Evolutionary conservation across 2,797 vertebrate species (phyloP).

Genomic region (Xiphophorus birchmanni): DNA sequence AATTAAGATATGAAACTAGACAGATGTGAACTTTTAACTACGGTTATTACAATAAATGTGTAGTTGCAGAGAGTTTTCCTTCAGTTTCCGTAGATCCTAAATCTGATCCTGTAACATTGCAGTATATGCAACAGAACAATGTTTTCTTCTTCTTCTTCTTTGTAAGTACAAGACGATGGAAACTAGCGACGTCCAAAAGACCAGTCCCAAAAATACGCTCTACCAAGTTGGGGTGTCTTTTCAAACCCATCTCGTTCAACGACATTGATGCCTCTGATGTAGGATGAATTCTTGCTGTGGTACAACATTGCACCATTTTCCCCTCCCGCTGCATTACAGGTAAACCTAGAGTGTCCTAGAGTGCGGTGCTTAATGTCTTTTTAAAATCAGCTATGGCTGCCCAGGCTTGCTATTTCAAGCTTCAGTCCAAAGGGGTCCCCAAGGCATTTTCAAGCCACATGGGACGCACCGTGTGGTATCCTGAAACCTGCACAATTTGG

Average conservation of each 20-base stretch:
- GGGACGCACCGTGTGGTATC: neutral
- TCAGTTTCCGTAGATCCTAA: neutral
- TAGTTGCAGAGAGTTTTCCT: neutral
- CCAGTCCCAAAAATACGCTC: neutral
- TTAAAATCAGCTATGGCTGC: neutral
- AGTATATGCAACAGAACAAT: neutral
- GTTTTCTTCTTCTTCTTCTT: neutral
- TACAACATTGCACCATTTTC: neutral
- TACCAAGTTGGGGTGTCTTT: neutral
- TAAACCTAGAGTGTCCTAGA: neutral
- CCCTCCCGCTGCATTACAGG: neutral
- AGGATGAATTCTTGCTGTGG: neutral
- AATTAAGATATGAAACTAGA: neutral
- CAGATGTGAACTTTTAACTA: neutral
- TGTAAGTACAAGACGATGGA: neutral
- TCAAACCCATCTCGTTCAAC: neutral
- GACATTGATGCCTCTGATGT: neutral
- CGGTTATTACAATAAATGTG: neutral
- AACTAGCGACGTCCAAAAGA: neutral
- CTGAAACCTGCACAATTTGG: neutral
- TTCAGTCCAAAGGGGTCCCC: neutral
- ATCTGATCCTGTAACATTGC: neutral
- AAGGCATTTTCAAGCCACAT: slow-evolving; percentile 4
- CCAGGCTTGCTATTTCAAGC: neutral
- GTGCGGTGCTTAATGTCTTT: neutral